Evolutionary conservation across 2,888 invertebrate species (phyloP).

Genomic region (Caenorhabditis virilis): DNA sequence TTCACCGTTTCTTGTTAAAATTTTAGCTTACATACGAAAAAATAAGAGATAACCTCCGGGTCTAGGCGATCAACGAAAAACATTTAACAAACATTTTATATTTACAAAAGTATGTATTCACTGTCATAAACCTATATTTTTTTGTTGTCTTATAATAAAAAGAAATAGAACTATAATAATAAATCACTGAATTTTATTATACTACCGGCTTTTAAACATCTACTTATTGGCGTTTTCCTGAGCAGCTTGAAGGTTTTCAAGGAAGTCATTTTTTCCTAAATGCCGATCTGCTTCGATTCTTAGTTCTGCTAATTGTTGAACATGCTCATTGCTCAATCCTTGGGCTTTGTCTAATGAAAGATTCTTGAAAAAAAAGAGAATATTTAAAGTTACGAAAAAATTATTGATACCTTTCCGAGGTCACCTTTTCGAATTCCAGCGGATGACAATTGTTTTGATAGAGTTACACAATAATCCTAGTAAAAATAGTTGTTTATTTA

Average conservation of each 20-base stretch:
- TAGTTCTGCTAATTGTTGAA: slow-evolving; percentile 59
- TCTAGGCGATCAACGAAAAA: too few species aligned
- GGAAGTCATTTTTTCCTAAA: slow-evolving; percentile 34
- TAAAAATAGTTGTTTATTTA: slow-evolving; percentile 10
- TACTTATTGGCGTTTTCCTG: too few species aligned
- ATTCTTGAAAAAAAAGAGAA: slow-evolving; percentile 20
- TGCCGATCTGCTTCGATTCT: slow-evolving; percentile 54
- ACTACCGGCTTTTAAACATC: too few species aligned
- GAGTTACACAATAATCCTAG: slow-evolving; percentile 55
- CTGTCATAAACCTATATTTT: neutral
- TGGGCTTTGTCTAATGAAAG: slow-evolving; percentile 44
- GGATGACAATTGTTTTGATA: slow-evolving; percentile 58
- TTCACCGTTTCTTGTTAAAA: too few species aligned
- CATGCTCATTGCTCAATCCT: slow-evolving; percentile 56
- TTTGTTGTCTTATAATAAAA: too few species aligned
- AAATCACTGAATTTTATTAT: too few species aligned
- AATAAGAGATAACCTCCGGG: too few species aligned
- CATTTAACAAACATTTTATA: too few species aligned
- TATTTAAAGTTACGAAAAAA: neutral
- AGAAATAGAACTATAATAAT: too few species aligned
- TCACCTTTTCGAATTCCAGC: slow-evolving; percentile 50
- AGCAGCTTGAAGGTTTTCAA: slow-evolving; percentile 14
- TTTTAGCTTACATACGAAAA: too few species aligned
- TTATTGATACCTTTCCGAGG: slow-evolving; percentile 15
- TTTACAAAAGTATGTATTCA: too few species aligned